Conservation (phyloP, 2,113 vertebrate genomes). For the Vimba vimba region DNA sequence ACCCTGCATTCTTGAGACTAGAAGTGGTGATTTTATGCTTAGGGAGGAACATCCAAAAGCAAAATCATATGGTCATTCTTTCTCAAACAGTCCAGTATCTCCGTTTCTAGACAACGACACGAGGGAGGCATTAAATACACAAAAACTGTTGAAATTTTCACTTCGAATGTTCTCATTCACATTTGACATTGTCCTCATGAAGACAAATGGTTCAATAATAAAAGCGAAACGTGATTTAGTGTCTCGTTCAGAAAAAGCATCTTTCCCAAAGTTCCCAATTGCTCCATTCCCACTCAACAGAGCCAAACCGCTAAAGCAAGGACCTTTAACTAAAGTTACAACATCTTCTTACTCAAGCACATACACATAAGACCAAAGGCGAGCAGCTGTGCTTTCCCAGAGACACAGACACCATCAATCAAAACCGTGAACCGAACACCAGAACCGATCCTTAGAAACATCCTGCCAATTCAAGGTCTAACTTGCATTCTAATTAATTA, state of each 20-base stretch:
- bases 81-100: background rate
- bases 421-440: background rate
- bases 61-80: background rate
- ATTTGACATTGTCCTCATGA: background rate
- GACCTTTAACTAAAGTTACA: constrained; percentile 18
- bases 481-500: constrained; percentile 29
- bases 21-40: background rate
- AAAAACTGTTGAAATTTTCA: background rate
- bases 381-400: constrained; percentile 7
- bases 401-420: constrained; percentile 39
- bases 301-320: constrained; percentile 35
- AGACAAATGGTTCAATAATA: background rate
- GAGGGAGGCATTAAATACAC: constrained; percentile 1
- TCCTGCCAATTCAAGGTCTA: background rate
- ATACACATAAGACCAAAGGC: background rate
- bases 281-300: constrained; percentile 25
- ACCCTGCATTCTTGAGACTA: background rate
- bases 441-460: background rate
- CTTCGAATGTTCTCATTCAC: constrained; percentile 2
- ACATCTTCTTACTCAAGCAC: constrained; percentile 6
- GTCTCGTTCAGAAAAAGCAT: constrained; percentile 7
- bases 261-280: constrained; percentile 1
- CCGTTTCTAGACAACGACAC: constrained; percentile 3
- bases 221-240: background rate
- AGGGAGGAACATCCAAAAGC: background rate